These are phyloP conservation scores for Monochamus alternatus DNA, from an alignment of 2,888 invertebrate genomes.

Conservation along the genomic window DNA sequence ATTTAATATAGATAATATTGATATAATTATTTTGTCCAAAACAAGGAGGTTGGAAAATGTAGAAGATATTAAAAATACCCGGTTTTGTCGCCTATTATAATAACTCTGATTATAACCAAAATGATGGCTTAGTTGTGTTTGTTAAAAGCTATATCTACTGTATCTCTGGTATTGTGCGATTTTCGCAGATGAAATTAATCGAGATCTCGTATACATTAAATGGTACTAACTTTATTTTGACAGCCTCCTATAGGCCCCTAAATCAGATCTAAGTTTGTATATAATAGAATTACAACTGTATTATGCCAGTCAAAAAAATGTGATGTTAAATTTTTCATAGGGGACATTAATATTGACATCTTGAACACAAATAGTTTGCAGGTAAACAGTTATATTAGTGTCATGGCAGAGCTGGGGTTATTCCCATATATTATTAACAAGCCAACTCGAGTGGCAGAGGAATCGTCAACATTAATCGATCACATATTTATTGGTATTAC, in stretches of 20 bases:
- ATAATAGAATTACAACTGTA: conserved; percentile 21
- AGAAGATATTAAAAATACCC: conserved; percentile 17
- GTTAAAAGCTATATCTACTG: conserved; percentile 13
- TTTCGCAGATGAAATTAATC: conserved; percentile 23
- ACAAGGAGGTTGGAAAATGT: conserved; percentile 17
- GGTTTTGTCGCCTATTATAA: conserved; percentile 18
- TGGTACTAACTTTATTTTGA: conserved; percentile 16
- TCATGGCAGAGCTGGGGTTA: conserved; percentile 17
- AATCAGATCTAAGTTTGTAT: conserved; percentile 20
- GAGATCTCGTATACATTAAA: conserved; percentile 18
- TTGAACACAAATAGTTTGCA: conserved; percentile 7
- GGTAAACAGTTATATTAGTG: conserved; percentile 26
- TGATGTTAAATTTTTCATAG: conserved; percentile 29
- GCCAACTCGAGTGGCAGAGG: conserved; percentile 22
- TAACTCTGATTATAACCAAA: conserved; percentile 28
- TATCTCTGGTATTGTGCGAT: conserved; percentile 1
- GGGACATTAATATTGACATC: conserved; percentile 28
- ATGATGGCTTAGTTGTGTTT: conserved; percentile 29
- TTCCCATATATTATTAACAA: conserved; percentile 28
- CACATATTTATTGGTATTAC: conserved; percentile 7
- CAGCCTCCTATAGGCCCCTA: conserved; percentile 30
- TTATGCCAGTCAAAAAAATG: conserved; percentile 6
- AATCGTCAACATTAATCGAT: conserved; percentile 13
- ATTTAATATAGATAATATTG: conserved; percentile 14
- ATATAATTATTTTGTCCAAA: conserved; percentile 31